Base-by-base conservation (phyloP, 2,888 invertebrate species). In the Peribatodes rhomboidaria region DNA sequence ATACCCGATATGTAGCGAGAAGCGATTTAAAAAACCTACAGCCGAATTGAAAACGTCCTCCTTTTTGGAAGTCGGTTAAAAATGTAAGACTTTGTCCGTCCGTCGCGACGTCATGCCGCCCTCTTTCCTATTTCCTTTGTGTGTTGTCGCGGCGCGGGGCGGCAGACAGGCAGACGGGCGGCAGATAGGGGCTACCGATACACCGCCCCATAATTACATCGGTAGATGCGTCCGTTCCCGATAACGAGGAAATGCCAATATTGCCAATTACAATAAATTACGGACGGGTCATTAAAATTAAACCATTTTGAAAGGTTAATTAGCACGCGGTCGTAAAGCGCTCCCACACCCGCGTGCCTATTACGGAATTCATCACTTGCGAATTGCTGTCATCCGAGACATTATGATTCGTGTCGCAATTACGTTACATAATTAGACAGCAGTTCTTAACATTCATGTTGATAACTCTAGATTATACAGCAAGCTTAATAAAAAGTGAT, bases 211-310 rank as follows among this genome's bases (percentile, higher is more conserved):
- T 55, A 61, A 50, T 56, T 37, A 52, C 56, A 52, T 16, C 42
- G 49, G 27, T n/a, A 27, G 27, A 47, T 7, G 53, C 37, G 53
- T 61, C 39, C 39, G 9, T 20, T 55, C 37, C 20, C 31, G 11
- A 57, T 58, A 63, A 63, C 52, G 58, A 53, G 58, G 16, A 41
- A 62, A 57, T 10, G 33, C 47, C 58, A 54, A 63, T 58, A 63
- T 53, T 22, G 20, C 47, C 58, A 58, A 58, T 58, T 58, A 58
- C 53, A 53, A 63, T 63, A 63, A 39, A 63, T 63, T 47, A 44
- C 27, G 35, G 16, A 4, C 57, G 35, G 16, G 46, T 58, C 57
- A 58, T 58, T 63, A 63, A 53, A 53, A 63, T 47, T 7, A 58
- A 41, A 13, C 39, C 46, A 46, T 46, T 42, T 20, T 35, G 62